Conservation (phyloP, 2,797 vertebrate species). For the Astyanax mexicanus region DNA sequence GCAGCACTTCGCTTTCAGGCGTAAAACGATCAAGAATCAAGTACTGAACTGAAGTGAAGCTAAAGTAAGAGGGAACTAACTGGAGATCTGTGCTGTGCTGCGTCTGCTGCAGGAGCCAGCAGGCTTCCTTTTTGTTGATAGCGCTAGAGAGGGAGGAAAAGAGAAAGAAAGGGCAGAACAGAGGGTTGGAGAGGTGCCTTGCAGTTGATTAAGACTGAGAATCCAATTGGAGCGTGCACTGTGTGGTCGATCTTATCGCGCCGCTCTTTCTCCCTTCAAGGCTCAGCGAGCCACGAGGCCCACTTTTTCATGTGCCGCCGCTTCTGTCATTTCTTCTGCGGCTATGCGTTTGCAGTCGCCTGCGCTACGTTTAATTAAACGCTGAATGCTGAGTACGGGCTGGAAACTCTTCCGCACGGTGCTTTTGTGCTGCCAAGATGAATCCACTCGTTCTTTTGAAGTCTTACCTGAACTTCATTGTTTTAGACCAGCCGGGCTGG, state of each 20-base stretch:
- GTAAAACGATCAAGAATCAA: neutral
- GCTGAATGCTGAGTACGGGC: constrained; percentile 24
- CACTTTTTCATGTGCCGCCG: constrained; percentile 12
- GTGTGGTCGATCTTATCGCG: constrained; percentile 31
- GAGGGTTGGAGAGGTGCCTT: constrained; percentile 18
- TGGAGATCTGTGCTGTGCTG: neutral
- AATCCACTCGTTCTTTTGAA: constrained; percentile 11
- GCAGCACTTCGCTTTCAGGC: neutral
- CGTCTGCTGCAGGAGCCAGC: constrained; percentile 2
- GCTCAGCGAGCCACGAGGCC: constrained; percentile 43
- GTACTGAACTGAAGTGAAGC: neutral
- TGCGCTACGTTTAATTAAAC: constrained; percentile 25
- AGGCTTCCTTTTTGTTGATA: neutral
- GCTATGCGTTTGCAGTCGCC: neutral
- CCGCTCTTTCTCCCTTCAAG: constrained; percentile 18
- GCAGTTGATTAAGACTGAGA: constrained; percentile 50
- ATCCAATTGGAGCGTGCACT: constrained; percentile 36
- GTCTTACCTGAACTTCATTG: constrained; percentile 30
- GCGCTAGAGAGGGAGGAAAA: neutral
- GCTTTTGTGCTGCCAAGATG: constrained; percentile 3
- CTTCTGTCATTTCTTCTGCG: constrained; percentile 15
- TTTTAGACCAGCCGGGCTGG: constrained; percentile 8
- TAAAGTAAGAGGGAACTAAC: neutral
- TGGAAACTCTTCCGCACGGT: neutral
- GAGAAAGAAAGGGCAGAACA: neutral